Evolutionary conservation across 2,113 vertebrate genomes (phyloP).

Genomic region (Bubo bubo): DNA sequence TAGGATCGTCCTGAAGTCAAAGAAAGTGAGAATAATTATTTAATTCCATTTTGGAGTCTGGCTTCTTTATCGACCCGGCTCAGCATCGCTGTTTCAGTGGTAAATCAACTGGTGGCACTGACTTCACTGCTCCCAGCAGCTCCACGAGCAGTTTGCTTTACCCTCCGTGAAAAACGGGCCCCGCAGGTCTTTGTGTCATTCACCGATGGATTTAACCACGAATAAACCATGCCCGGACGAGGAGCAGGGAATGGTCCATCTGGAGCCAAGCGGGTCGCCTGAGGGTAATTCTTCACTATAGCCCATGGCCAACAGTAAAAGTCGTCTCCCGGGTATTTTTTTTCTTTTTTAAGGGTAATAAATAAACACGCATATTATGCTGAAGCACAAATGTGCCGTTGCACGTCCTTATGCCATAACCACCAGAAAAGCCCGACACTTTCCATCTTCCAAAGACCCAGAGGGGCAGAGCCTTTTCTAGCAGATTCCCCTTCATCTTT

Average conservation of each 20-base stretch:
- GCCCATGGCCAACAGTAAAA: neutral
- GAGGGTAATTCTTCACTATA: neutral
- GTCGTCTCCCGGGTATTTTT: neutral
- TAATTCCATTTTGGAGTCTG: neutral
- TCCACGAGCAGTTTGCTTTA: neutral
- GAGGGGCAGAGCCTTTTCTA: neutral
- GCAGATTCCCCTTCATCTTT: neutral
- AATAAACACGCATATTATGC: rapidly evolving
- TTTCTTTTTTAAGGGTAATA: neutral
- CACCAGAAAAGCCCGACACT: rapidly evolving
- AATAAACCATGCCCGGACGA: rapidly evolving
- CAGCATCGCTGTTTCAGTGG: neutral
- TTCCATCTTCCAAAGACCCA: neutral
- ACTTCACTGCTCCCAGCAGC: neutral
- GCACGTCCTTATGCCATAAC: rapidly evolving
- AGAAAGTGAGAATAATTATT: constrained; percentile 22
- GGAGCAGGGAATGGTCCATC: neutral
- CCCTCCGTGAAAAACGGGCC: rapidly evolving
- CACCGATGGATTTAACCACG: rapidly evolving
- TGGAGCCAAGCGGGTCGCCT: rapidly evolving
- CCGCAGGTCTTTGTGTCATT: neutral
- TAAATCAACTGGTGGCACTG: neutral
- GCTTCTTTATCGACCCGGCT: neutral
- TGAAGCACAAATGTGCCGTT: rapidly evolving
- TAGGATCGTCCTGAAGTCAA: constrained; percentile 1